A percentile compares a stretch with the other conserved stretches of the same genome.
These are phyloP conservation scores for Drosophila phalerata DNA, from an alignment of 2,888 invertebrate species.

Conservation along the genomic window DNA sequence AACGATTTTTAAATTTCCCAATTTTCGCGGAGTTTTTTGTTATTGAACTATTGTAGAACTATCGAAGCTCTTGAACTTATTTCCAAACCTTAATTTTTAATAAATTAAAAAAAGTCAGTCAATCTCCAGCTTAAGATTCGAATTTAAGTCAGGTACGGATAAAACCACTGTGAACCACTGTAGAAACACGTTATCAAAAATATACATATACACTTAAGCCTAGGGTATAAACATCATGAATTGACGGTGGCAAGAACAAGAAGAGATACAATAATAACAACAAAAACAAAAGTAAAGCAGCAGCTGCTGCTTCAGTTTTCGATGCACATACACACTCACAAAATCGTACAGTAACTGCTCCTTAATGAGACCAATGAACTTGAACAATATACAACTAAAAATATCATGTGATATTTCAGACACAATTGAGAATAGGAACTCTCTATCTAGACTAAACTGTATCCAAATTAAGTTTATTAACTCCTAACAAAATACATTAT, in stretches of 20 bases:
- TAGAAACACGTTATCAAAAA: too few species aligned
- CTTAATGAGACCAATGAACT: constrained; percentile 36
- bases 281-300: constrained; percentile 2
- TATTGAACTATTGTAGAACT: too few species aligned
- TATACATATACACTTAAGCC: too few species aligned
- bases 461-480: not conserved
- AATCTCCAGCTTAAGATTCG: too few species aligned
- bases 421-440: not conserved
- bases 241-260: constrained; percentile 14
- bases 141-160: too few species aligned
- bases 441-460: not conserved
- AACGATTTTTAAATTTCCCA: too few species aligned
- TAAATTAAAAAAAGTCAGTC: too few species aligned
- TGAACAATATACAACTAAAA: constrained; percentile 1
- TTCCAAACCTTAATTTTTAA: too few species aligned
- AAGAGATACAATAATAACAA: not conserved
- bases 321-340: not conserved
- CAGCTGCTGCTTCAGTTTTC: constrained; percentile 37
- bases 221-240: not conserved
- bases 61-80: too few species aligned
- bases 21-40: too few species aligned
- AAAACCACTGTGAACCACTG: too few species aligned
- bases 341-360: constrained; percentile 23
- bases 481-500: not conserved
- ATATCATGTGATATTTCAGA: constrained; percentile 1